Percentiles rank a stretch among this genome's conserved stretches.
Conservation (phyloP, 2,797 vertebrate genomes). For the Vireo griseus region DNA sequence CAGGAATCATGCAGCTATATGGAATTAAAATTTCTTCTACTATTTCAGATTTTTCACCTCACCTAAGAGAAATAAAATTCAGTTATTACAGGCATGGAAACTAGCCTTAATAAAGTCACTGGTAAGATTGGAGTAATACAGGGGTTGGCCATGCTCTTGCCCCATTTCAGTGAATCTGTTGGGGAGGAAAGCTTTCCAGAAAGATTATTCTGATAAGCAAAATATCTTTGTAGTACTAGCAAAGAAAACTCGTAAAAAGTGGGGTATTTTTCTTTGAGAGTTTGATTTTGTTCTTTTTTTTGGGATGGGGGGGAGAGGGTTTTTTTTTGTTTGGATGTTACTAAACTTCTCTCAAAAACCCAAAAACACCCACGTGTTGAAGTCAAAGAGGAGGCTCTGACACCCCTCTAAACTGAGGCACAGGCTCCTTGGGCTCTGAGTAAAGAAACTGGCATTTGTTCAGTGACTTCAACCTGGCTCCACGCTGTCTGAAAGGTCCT, state of each 20-base stretch:
- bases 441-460: not conserved
- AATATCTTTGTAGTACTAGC: not conserved
- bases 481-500: not conserved
- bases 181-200: not conserved
- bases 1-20: not conserved
- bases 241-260: not conserved
- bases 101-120: not conserved
- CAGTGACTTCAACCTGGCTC: not conserved
- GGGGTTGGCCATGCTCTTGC: not conserved
- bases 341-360: not conserved
- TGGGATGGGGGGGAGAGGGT: accelerated
- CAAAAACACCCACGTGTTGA: not conserved
- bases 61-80: not conserved
- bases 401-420: not conserved
- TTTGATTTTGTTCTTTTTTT: not conserved
- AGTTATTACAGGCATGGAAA: not conserved
- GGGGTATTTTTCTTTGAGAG: accelerated
- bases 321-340: not conserved
- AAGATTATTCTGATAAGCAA: not conserved
- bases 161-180: not conserved
- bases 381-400: not conserved
- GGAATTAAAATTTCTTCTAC: not conserved
- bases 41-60: not conserved
- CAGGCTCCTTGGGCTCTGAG: not conserved
- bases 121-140: not conserved